phyloP scores from a whole-genome alignment of 2,113 vertebrate species.

The Gymnogyps californianus region DNA sequence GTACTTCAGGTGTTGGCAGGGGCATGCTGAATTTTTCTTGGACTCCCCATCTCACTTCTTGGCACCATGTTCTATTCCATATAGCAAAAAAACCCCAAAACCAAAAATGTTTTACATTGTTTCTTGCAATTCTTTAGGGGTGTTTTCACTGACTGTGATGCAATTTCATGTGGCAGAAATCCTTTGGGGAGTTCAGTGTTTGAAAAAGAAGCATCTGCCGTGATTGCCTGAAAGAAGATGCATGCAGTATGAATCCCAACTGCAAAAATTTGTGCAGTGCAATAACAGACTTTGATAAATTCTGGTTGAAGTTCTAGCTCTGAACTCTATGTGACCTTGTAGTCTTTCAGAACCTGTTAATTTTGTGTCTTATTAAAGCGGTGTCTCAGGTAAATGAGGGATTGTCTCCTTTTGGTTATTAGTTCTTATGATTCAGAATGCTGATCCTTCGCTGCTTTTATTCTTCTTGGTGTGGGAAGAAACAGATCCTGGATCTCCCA shows the following conservation, averaged over 20 bases:
- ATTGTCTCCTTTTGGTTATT: background rate
- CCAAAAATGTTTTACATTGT: background rate
- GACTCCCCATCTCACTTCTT: background rate
- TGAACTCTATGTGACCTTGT: rapidly evolving
- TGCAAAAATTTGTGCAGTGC: background rate
- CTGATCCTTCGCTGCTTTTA: background rate
- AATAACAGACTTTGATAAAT: background rate
- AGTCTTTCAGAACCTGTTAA: background rate
- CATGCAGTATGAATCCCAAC: background rate
- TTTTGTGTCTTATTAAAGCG: background rate
- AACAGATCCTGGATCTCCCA: background rate
- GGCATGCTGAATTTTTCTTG: background rate
- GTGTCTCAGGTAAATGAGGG: background rate
- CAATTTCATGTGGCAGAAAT: background rate
- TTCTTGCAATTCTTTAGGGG: background rate
- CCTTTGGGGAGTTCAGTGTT: background rate
- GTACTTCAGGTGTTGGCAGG: slow-evolving; percentile 84
- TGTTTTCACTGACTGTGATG: background rate
- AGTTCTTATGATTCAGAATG: background rate
- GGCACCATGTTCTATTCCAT: background rate
- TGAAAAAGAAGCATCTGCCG: background rate
- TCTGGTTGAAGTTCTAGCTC: background rate
- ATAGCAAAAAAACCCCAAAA: rapidly evolving
- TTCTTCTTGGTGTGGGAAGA: background rate
- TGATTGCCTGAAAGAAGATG: background rate